A percentile compares a stretch with the other conserved stretches of the same genome.
Evolutionary conservation across 2,888 invertebrate genomes (phyloP).

Genomic region (Nesidiocoris tenuis): DNA sequence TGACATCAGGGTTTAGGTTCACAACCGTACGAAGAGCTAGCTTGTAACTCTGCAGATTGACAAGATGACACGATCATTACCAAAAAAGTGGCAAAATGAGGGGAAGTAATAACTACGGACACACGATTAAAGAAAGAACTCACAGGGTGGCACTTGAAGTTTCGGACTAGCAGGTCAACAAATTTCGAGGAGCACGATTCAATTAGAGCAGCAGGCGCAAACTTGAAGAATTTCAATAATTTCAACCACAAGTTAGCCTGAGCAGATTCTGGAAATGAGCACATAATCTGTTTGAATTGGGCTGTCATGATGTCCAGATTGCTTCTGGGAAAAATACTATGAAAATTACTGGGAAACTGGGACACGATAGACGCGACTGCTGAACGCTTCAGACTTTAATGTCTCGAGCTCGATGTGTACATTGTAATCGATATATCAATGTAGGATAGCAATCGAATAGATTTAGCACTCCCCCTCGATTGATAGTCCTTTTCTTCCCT

Average conservation of each 20-base stretch:
- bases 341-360: too few species aligned
- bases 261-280: conserved; percentile 57
- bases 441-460: too few species aligned
- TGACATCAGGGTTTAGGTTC: conserved; percentile 63
- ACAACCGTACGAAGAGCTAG: conserved; percentile 73
- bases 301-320: too few species aligned
- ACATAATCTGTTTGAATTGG: too few species aligned
- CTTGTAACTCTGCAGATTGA: conserved; percentile 60
- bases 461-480: too few species aligned
- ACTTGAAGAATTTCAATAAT: conserved; percentile 59
- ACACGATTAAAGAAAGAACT: conserved; percentile 40
- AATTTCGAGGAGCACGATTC: conserved; percentile 61
- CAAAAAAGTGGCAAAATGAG: not conserved
- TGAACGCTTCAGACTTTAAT: too few species aligned
- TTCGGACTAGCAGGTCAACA: conserved; percentile 63
- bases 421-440: too few species aligned
- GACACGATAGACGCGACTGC: too few species aligned
- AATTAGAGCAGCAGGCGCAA: conserved; percentile 64
- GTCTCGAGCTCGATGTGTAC: too few species aligned
- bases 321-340: too few species aligned
- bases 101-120: not conserved
- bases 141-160: conserved; percentile 56
- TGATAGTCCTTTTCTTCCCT: too few species aligned
- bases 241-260: conserved; percentile 69
- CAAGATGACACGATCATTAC: not conserved